Evolutionary conservation across 2,888 invertebrate species (phyloP), one percentile per base, ranked within the genome.

Genomic region (Napeogenes sylphis): DNA sequence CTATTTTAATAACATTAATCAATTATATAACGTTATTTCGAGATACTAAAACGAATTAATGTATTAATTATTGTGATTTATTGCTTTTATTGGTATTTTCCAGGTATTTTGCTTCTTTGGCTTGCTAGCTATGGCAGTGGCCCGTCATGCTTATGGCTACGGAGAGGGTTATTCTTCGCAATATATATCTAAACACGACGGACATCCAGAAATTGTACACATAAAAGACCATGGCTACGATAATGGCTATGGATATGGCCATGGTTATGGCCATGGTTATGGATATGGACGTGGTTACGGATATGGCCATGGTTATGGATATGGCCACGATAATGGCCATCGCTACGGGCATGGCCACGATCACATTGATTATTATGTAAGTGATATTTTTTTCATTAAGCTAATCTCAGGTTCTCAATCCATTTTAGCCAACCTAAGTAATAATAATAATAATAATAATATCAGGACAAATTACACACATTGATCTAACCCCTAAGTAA

Each of bases 141-240:
- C 63, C 8, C 62, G 67, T 30, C 56, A 65, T 55, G 69, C 60
- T 33, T 62, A 70, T 21, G 68, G 64, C 30, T 73, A 68, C 13
- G 69, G 67, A 35, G 72, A 92, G 79, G 71, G 80, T 81, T 0
- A 81, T 74, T 87, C 87, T 6, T 84, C 85, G 4, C 85, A 85
- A 68, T 78, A 77, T 68, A 78, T 85, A 78, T 68, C 80, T 56
- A 73, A 84, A 60, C 71, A 85, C 73, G 75, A 74, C 66, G 85
- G 79, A 33, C 87, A 75, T 42, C 84, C 75, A 2, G 80, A 84
- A 46, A 71, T 74, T 2, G 79, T 84, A 38, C 58, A 67, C n/a
- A 38, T 38, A 38, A 8, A 38, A 6, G 8, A 8, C 38, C 8
- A 38, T 38, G 38, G 38, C 4, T 8, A 38, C 8, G 38, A 8